Base-by-base conservation (phyloP, 2,888 invertebrate species). In the Eustalomyia histrio region DNA sequence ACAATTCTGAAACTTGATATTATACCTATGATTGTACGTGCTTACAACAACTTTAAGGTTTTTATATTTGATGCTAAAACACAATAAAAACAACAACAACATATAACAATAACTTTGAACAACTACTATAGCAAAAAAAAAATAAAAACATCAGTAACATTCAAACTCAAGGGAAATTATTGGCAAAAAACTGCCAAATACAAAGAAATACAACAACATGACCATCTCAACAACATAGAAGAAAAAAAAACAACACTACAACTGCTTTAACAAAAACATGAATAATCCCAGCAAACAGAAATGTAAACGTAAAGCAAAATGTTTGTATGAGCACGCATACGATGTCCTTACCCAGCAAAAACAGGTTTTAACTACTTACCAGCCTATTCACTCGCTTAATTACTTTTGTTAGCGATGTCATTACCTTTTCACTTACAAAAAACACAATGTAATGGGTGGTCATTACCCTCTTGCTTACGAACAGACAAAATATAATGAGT, bases 121-220 rank as follows among this genome's bases (percentile, higher is more conserved):
- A 21, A 24, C 58, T 18, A 10, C n/a, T 24, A n/a, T 21, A 14
- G 21, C 10, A 53, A 58, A 47, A n/a, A 53, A 58, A 47, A 53
- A 75, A 39, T 57, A 60, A 7, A 33, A 76, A 78, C 78, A 75
- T 83, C 80, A 80, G 80, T 78, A 79, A 61, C 76, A 79, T 69
- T 16, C 71, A 72, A 63, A 65, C 83, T 80, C 80, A 14, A 18
- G 83, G 83, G 83, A 83, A 83, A 83, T 83, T 82, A 83, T 75
- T 67, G 60, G 74, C 63, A 73, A 81, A 79, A n/a, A 80, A 81
- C 63, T 81, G 60, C 58, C 73, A 65, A 74, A 65, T 57, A 65
- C 80, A 75, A 67, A 50, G 68, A 73, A 61, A 29, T 29, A 6
- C 1, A 29, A 29, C 29, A 29, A 29, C 68, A 69, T 57, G 74